A percentile compares a stretch with the other conserved stretches of the same genome.
Evolutionary conservation across 2,888 invertebrate species (phyloP).

Genomic region (Cephus runcator): DNA sequence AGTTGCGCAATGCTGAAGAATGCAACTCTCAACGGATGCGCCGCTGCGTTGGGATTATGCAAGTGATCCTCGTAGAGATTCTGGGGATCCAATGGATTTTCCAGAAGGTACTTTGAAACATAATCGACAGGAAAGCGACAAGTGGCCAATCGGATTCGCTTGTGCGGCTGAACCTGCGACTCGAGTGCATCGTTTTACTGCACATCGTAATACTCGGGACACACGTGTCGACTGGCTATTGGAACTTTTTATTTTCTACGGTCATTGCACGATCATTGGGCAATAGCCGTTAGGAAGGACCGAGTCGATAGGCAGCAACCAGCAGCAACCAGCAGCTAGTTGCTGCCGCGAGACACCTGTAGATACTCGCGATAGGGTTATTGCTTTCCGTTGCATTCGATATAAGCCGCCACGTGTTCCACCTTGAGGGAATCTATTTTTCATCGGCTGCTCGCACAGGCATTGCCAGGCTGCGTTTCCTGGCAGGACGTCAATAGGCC

Average conservation of each 20-base stretch:
- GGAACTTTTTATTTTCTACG: neutral
- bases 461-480: neutral
- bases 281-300: neutral
- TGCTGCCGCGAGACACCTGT: neutral
- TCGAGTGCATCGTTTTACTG: neutral
- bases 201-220: neutral
- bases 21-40: neutral
- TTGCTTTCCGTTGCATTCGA: conserved; percentile 7
- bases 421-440: neutral
- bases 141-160: neutral
- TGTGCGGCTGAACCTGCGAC: neutral
- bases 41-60: neutral
- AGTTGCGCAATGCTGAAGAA: conserved; percentile 17
- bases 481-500: neutral
- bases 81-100: neutral
- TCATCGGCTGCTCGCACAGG: neutral
- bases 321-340: neutral
- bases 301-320: neutral
- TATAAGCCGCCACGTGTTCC: neutral
- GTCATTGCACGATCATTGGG: conserved; percentile 5
- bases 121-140: neutral
- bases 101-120: neutral
- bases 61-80: neutral
- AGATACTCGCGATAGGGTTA: conserved; percentile 1
- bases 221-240: neutral